Base-by-base conservation (phyloP, 2,888 invertebrate species). In the Macaria liturata region DNA sequence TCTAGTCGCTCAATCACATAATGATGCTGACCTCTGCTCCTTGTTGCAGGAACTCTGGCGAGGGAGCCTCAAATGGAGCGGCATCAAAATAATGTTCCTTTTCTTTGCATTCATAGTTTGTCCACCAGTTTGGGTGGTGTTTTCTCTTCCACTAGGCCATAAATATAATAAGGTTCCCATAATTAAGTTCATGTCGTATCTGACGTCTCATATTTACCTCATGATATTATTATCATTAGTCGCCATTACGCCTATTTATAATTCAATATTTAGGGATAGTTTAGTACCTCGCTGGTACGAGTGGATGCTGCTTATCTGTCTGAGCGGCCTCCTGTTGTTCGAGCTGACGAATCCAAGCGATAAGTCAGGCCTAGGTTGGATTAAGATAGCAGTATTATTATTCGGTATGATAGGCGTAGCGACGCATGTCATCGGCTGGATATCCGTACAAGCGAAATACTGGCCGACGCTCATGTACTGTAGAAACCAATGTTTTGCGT, bases 141-240 rank as follows among this genome's bases (percentile, higher is more conserved):
- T 99, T 85, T 98, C 98, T 65, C 94, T 99, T 80, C 99, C 99
- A 52, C 91, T 98, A 79, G 97, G 97, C 45, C 98, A 98, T 92
- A 97, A 97, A 88, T 98, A 97, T 92, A 97, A 98, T 93, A 98
- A 98, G 93, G 98, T 99, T 76, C 99, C 99, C 59, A 99, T 99
- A 80, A 98, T 99, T 80, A 99, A 99, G 92, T 99, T 99, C 91
- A 99, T 99, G 97, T 98, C 99, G 46, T 99, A 99, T 90, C 94
- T 99, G 74, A 99, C 99, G 32, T 99, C 99, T 5, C 99, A 99
- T 91, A 96, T 99, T 75, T 99, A 99, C 90, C 95, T 99, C 70
- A 98, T 99, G 96, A 91, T 97, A 67, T 95, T 99, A 75, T 94
- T 99, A 72, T 95, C 97, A 70, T 93, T 99, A 72, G 97, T 97